These are phyloP conservation scores for Saturnia japonica DNA, from an alignment of 2,888 invertebrate species.

Conservation along the genomic window DNA sequence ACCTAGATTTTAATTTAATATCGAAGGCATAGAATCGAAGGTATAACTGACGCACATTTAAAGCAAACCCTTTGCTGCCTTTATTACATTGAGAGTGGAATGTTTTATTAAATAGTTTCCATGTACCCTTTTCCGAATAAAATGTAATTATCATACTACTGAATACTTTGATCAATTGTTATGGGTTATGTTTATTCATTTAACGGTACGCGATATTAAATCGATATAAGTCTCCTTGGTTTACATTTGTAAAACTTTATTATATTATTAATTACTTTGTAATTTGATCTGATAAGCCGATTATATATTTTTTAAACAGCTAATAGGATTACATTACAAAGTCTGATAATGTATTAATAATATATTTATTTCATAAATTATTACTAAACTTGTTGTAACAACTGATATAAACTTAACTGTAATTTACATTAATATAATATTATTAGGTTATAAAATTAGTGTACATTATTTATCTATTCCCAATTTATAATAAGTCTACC, in stretches of 20 bases:
- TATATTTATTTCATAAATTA: no score
- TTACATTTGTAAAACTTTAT: neutral
- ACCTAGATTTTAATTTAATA: slow-evolving; percentile 46
- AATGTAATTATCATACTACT: no score
- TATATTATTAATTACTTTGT: neutral
- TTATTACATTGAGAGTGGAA: slow-evolving; percentile 29
- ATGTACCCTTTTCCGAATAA: slow-evolving; percentile 20
- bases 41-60: slow-evolving; percentile 43
- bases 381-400: no score
- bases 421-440: no score
- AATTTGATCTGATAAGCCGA: neutral
- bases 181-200: slow-evolving; percentile 64
- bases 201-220: slow-evolving; percentile 40
- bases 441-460: no score
- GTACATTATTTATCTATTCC: no score
- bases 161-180: slow-evolving; percentile 71
- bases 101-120: slow-evolving; percentile 31
- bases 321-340: no score
- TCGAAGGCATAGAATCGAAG: no score
- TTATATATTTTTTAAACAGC: no score
- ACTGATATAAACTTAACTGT: no score
- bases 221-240: neutral
- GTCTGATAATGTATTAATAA: no score
- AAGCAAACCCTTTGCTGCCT: slow-evolving; percentile 30
- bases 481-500: no score